Conservation (phyloP, 92 coral and sea anemone genomes). For the Muricea muricata region DNA sequence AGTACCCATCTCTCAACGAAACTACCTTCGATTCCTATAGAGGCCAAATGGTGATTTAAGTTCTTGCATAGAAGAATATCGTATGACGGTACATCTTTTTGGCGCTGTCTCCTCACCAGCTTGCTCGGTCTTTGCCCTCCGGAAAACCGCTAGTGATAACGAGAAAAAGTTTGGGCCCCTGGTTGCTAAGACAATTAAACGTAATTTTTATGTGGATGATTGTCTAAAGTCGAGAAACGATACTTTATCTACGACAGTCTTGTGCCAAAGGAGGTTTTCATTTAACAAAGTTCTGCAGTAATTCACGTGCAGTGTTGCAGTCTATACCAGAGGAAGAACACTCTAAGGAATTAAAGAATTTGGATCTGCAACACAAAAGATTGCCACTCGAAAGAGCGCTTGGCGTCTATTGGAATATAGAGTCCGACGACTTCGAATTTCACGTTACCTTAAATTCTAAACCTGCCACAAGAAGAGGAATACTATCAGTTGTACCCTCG, state of each 20-base stretch:
- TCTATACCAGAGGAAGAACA: neutral
- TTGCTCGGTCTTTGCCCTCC: neutral
- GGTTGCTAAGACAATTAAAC: neutral
- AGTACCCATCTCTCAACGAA: too few species aligned
- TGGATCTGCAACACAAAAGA: slow-evolving; percentile 35
- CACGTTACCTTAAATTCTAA: slow-evolving; percentile 51
- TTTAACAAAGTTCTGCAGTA: neutral
- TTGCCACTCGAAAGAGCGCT: slow-evolving; percentile 66
- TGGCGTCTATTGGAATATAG: slow-evolving; percentile 70
- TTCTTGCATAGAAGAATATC: too few species aligned
- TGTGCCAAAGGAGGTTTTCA: neutral
- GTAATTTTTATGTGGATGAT: neutral
- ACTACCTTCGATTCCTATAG: too few species aligned
- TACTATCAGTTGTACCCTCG: slow-evolving; percentile 67
- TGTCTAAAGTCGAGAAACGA: neutral
- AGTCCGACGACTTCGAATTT: slow-evolving; percentile 62
- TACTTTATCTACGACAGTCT: neutral
- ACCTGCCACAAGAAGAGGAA: slow-evolving; percentile 73
- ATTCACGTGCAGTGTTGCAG: neutral
- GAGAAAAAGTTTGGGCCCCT: neutral
- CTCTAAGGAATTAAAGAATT: neutral
- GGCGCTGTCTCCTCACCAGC: too few species aligned
- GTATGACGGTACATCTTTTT: too few species aligned
- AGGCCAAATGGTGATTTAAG: too few species aligned
- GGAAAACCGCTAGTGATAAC: neutral